These are phyloP conservation scores for Toxotes chatareus DNA, from an alignment of 2,113 vertebrate species.

Conservation along the genomic window DNA sequence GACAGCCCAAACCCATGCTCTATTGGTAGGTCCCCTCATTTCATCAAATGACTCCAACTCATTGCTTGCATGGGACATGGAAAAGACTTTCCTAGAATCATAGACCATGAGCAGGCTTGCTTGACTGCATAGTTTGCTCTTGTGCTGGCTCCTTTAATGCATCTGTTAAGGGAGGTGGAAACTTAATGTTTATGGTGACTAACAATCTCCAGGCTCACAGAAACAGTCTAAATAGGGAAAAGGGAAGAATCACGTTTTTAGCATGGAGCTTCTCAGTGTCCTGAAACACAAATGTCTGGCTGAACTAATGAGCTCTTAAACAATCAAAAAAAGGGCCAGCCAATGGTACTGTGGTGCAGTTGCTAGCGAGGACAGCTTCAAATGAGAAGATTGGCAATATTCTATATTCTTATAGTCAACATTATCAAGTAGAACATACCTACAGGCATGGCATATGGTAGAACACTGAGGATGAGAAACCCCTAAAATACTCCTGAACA, in stretches of 20 bases:
- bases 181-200: slow-evolving; percentile 20
- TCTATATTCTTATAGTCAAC: not conserved
- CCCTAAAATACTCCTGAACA: not conserved
- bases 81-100: slow-evolving; percentile 1
- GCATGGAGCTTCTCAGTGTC: not conserved
- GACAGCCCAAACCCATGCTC: slow-evolving; percentile 96
- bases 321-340: not conserved
- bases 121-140: slow-evolving; percentile 3
- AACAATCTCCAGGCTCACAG: not conserved
- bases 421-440: not conserved
- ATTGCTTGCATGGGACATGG: not conserved
- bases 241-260: not conserved
- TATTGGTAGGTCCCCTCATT: slow-evolving; percentile 90
- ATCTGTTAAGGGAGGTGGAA: slow-evolving; percentile 27
- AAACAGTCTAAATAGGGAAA: slow-evolving; percentile 4
- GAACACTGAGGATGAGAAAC: not conserved
- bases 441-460: not conserved
- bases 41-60: slow-evolving; percentile 10
- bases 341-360: not conserved
- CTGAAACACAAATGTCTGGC: slow-evolving; percentile 26
- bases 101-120: not conserved
- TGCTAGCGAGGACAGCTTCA: not conserved
- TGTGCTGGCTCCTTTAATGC: slow-evolving; percentile 22
- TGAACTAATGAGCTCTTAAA: slow-evolving; percentile 28
- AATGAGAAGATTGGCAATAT: not conserved